Evolutionary conservation across 2,113 vertebrate genomes (phyloP).

Genomic region (Chloropsis cyanopogon): DNA sequence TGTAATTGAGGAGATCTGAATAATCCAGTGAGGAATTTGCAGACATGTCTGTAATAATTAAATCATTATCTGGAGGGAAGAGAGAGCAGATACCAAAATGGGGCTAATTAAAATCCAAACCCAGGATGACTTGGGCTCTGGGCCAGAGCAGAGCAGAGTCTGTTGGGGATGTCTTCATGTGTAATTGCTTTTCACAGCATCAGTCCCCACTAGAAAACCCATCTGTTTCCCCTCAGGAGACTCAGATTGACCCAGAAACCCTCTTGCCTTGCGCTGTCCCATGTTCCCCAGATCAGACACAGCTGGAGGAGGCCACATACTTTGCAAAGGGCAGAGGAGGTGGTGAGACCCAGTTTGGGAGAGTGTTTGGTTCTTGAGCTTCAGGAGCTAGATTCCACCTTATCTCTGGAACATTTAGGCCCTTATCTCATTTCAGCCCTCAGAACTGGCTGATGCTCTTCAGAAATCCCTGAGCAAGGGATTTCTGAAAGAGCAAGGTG

Average conservation of each 20-base stretch:
- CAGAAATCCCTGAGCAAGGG: neutral
- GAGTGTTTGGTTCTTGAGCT: neutral
- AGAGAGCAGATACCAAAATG: slow-evolving; percentile 19
- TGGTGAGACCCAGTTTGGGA: neutral
- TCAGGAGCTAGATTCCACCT: neutral
- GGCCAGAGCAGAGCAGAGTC: slow-evolving; percentile 34
- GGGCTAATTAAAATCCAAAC: slow-evolving; percentile 57
- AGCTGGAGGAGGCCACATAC: neutral
- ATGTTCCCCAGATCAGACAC: neutral
- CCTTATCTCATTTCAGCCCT: neutral
- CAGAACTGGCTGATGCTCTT: neutral
- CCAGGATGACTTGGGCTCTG: slow-evolving; percentile 16
- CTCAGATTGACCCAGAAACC: neutral
- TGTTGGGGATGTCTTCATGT: slow-evolving; percentile 44
- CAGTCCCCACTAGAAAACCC: slow-evolving; percentile 40
- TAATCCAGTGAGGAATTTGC: slow-evolving; percentile 43
- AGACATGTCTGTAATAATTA: slow-evolving; percentile 57
- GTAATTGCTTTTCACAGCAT: slow-evolving; percentile 61
- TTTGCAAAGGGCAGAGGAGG: neutral
- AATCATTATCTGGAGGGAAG: slow-evolving; percentile 57
- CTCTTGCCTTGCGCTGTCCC: neutral
- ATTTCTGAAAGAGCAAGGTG: neutral
- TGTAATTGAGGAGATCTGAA: slow-evolving; percentile 29
- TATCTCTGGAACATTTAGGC: neutral
- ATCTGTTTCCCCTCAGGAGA: neutral